Evolutionary conservation across 2,888 invertebrate genomes (phyloP).

Genomic region (Dichetophora obliterata): DNA sequence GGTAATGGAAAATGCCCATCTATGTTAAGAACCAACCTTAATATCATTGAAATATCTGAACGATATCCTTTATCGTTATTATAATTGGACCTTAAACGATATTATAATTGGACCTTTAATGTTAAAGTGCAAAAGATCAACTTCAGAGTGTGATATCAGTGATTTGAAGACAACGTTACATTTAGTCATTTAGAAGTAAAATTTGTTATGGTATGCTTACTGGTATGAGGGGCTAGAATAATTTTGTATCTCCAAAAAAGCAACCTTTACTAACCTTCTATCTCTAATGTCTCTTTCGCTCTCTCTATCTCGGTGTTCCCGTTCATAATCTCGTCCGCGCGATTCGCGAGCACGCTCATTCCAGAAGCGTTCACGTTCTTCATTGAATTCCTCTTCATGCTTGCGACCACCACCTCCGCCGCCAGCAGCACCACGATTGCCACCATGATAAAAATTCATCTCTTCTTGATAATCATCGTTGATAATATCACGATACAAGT

Average conservation of each 20-base stretch:
- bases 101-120: no score
- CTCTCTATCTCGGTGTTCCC: slow-evolving; percentile 52
- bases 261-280: slow-evolving; percentile 46
- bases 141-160: no score
- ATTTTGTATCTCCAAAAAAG: background rate
- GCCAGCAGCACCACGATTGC: slow-evolving; percentile 51
- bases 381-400: slow-evolving; percentile 52
- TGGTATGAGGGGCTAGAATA: no score
- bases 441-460: slow-evolving; percentile 50
- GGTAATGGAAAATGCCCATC: no score
- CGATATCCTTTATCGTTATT: no score
- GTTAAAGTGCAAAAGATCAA: no score
- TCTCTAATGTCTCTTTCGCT: slow-evolving; percentile 52
- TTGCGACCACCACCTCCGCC: slow-evolving; percentile 51
- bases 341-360: slow-evolving; percentile 53
- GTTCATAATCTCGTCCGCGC: slow-evolving; percentile 47
- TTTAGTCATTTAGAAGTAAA: no score
- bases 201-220: no score
- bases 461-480: slow-evolving; percentile 68
- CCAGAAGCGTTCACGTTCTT: slow-evolving; percentile 52
- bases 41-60: no score
- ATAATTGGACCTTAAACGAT: no score
- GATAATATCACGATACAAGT: slow-evolving; percentile 67
- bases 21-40: no score
- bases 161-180: no score